A percentile compares a stretch with the other conserved stretches of the same genome.
Evolutionary conservation across 2,113 vertebrate genomes (phyloP).

Genomic region (Bungarus multicinctus): DNA sequence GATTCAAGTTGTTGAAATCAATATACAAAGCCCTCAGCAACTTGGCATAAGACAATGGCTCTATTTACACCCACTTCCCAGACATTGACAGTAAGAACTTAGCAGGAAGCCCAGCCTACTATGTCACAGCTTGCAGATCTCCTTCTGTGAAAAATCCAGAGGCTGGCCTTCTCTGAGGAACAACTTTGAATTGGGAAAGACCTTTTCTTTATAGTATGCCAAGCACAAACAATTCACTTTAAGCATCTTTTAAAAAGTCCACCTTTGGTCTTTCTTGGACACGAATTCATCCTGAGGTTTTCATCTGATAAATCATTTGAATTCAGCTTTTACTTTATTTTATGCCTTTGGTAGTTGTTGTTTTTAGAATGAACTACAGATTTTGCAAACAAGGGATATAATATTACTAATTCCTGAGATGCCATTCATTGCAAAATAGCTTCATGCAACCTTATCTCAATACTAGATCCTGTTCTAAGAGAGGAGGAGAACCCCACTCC

Average conservation of each 20-base stretch:
- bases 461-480: not conserved
- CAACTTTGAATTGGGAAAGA: not conserved
- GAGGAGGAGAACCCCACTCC: not conserved
- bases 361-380: not conserved
- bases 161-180: not conserved
- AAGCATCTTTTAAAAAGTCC: not conserved
- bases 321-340: not conserved
- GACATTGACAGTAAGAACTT: not conserved
- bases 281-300: not conserved
- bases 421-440: not conserved
- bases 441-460: not conserved
- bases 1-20: not conserved
- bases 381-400: not conserved
- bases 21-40: not conserved
- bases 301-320: not conserved
- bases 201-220: not conserved
- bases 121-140: not conserved
- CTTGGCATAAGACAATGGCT: not conserved
- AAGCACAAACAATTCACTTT: not conserved
- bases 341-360: not conserved
- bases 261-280: not conserved
- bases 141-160: not conserved
- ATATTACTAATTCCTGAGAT: not conserved
- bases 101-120: not conserved
- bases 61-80: not conserved